Conservation (phyloP, 2,113 vertebrate genomes). For the Gracilinanus agilis region DNA sequence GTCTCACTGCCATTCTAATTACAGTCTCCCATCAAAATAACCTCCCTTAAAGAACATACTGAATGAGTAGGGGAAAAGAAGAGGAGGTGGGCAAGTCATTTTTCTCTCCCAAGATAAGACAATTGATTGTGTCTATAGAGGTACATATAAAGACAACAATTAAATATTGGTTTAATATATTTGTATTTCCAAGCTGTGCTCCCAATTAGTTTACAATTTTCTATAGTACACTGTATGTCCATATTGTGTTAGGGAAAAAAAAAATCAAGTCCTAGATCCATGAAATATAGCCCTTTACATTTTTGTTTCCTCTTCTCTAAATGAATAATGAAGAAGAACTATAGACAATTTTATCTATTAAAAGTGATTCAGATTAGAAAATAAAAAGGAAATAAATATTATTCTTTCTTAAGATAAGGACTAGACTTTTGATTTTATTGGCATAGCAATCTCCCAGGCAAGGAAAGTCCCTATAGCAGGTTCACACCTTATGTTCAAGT, state of each 20-base stretch:
- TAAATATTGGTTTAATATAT: constrained; percentile 56
- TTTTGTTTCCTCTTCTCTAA: not conserved
- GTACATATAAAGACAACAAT: constrained; percentile 30
- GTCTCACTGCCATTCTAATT: constrained; percentile 69
- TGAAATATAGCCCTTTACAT: not conserved
- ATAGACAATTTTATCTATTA: not conserved
- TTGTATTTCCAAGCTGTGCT: not conserved
- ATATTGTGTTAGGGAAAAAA: not conserved
- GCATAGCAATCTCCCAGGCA: not conserved
- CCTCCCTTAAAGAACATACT: constrained; percentile 22
- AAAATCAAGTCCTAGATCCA: not conserved
- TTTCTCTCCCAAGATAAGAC: constrained; percentile 42
- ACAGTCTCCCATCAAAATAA: constrained; percentile 54
- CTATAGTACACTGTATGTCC: not conserved
- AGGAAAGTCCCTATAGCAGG: not conserved
- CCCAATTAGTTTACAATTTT: not conserved
- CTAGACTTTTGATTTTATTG: not conserved
- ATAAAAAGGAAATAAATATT: not conserved
- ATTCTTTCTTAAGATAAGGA: not conserved
- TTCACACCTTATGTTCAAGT: not conserved
- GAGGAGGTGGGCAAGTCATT: not conserved
- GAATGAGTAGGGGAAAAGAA: not conserved
- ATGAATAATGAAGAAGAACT: not conserved
- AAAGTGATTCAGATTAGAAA: not conserved
- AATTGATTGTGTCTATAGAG: constrained; percentile 42